These are phyloP conservation scores for Heteropelma amictum DNA, from an alignment of 2,888 invertebrate genomes.

Conservation along the genomic window DNA sequence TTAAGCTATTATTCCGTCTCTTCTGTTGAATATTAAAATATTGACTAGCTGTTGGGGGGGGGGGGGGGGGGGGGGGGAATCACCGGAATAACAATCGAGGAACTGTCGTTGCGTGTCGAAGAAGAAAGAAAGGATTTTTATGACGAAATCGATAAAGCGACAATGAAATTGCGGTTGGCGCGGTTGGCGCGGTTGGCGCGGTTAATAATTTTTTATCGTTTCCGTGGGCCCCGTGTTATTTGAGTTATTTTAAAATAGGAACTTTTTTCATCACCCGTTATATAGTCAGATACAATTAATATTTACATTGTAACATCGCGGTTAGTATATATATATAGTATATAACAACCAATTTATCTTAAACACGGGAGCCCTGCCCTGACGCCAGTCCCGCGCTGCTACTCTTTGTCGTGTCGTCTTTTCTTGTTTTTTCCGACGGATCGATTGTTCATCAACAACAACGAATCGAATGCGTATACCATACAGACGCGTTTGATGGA, in stretches of 20 bases:
- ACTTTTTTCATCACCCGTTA: conserved; percentile 75
- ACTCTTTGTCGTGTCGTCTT: conserved; percentile 6
- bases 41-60: conserved; percentile 64
- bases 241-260: conserved; percentile 78
- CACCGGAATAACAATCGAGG: conserved; percentile 37
- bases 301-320: conserved; percentile 68
- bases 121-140: conserved; percentile 46
- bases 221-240: conserved; percentile 63
- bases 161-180: no score
- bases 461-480: not conserved
- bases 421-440: not conserved
- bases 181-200: no score
- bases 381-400: conserved; percentile 27
- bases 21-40: conserved; percentile 64
- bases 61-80: conserved; percentile 49
- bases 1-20: conserved; percentile 48
- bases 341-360: conserved; percentile 68
- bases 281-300: conserved; percentile 66
- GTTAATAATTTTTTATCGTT: conserved; percentile 26
- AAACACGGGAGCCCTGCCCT: conserved; percentile 56
- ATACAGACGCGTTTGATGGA: not conserved
- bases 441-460: conserved; percentile 12
- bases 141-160: not conserved
- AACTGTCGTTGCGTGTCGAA: conserved; percentile 45
- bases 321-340: conserved; percentile 68